phyloP scores from a whole-genome alignment of 2,888 invertebrate genomes.

The Ommatoiulus sabulosus region DNA sequence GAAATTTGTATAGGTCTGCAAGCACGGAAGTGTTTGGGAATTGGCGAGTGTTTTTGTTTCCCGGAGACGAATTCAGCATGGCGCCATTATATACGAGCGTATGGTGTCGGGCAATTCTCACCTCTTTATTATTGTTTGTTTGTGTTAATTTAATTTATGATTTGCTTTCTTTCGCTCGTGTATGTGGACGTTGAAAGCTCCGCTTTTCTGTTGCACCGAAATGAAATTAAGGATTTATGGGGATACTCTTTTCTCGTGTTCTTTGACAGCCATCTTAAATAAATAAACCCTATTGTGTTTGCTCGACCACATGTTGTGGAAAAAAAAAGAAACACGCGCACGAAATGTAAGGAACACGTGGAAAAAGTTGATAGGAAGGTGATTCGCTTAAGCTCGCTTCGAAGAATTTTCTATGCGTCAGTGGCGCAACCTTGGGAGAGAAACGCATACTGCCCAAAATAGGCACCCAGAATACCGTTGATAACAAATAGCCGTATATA shows the following conservation, averaged over 20 bases:
- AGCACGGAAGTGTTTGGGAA: not conserved
- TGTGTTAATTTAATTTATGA: conserved; percentile 21
- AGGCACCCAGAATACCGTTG: not conserved
- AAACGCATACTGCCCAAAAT: not conserved
- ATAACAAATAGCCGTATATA: no score
- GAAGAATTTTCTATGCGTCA: not conserved
- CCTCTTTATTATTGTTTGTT: conserved; percentile 36
- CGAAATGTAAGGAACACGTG: not conserved
- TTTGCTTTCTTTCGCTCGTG: not conserved
- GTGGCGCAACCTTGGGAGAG: not conserved
- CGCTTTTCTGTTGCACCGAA: not conserved
- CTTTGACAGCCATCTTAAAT: conserved; percentile 36
- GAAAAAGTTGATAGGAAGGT: not conserved
- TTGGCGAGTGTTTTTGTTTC: not conserved
- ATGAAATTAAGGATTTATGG: conserved; percentile 36
- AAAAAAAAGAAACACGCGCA: not conserved
- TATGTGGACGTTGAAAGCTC: not conserved
- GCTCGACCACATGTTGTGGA: conserved; percentile 40
- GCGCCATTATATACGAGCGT: not conserved
- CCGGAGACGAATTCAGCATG: not conserved
- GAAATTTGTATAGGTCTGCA: not conserved
- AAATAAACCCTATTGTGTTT: conserved; percentile 35
- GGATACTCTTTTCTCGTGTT: not conserved
- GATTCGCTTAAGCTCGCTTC: not conserved
- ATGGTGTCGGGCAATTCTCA: not conserved